These are phyloP conservation scores for Scaptomyza cyrtandrae DNA, from an alignment of 2,888 invertebrate genomes.

Conservation along the genomic window DNA sequence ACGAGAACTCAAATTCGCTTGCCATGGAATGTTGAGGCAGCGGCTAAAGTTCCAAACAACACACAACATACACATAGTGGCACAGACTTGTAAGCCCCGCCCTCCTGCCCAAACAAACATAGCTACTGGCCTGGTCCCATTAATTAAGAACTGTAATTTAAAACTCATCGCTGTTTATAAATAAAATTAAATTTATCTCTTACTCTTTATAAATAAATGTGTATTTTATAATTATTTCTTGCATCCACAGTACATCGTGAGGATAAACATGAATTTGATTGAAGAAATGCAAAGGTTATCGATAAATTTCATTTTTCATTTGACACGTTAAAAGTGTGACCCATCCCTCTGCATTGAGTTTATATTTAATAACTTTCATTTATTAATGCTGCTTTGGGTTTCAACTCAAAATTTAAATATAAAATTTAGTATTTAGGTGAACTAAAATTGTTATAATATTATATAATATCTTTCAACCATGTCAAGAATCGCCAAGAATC, in stretches of 20 bases:
- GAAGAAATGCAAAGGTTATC: background rate
- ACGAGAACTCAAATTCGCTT: constrained; percentile 84
- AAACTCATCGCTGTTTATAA: constrained; percentile 53
- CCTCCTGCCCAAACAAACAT: constrained; percentile 9
- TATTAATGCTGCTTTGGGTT: constrained; percentile 15
- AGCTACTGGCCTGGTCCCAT: constrained; percentile 32
- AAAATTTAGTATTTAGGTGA: constrained; percentile 13
- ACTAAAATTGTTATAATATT: constrained; percentile 5
- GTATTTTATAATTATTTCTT: background rate
- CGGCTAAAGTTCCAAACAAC: background rate
- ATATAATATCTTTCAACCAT: constrained; percentile 5
- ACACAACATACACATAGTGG: constrained; percentile 14
- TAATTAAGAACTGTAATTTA: constrained; percentile 73
- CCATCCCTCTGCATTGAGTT: background rate
- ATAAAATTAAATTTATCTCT: constrained; percentile 58
- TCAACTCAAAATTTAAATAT: constrained; percentile 21
- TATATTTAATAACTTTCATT: background rate
- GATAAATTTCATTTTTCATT: background rate
- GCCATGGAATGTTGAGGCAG: constrained; percentile 84
- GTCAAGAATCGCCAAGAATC: background rate
- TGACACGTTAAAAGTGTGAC: background rate
- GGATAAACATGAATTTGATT: background rate
- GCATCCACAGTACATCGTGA: background rate
- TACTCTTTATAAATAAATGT: background rate
- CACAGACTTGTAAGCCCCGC: constrained; percentile 32